Evolutionary conservation across 2,888 invertebrate genomes (phyloP).

Genomic region (Lacanobia wlatinum): DNA sequence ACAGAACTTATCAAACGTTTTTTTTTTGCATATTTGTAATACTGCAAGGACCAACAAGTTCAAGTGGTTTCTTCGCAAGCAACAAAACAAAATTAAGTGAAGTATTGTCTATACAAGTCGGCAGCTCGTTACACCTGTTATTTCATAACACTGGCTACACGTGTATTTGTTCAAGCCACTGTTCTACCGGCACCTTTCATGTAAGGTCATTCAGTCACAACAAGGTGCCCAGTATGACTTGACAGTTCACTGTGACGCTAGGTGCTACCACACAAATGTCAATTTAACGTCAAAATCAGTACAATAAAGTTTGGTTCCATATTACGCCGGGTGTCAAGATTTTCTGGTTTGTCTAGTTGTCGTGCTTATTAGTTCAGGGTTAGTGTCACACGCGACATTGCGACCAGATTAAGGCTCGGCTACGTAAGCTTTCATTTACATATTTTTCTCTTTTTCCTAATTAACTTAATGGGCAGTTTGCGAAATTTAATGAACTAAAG

Average conservation of each 20-base stretch:
- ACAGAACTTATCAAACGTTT: too few species aligned
- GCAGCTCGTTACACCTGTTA: constrained; percentile 28
- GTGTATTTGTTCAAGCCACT: constrained; percentile 11
- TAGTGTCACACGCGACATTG: constrained; percentile 55
- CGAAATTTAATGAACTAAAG: constrained; percentile 29
- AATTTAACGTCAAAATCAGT: constrained; percentile 2
- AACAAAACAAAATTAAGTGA: neutral
- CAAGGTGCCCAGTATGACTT: neutral
- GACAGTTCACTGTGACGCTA: neutral
- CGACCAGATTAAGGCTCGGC: constrained; percentile 53
- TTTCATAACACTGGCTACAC: constrained; percentile 32
- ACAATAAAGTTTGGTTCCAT: neutral
- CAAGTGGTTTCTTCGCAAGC: neutral
- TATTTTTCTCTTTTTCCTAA: constrained; percentile 41
- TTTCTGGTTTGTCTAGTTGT: constrained; percentile 7
- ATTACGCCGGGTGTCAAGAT: neutral
- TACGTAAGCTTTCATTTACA: constrained; percentile 31
- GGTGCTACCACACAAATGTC: constrained; percentile 1
- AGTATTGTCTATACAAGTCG: neutral
- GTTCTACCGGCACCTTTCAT: constrained; percentile 11
- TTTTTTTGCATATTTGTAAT: too few species aligned
- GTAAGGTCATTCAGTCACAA: constrained; percentile 8
- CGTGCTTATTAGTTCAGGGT: constrained; percentile 47
- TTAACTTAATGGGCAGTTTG: constrained; percentile 35
- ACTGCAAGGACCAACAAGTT: neutral